Evolutionary conservation across 2,797 vertebrate genomes (phyloP), one percentile per base, ranked within the genome.

Genomic region (Apodemus agrarius): DNA sequence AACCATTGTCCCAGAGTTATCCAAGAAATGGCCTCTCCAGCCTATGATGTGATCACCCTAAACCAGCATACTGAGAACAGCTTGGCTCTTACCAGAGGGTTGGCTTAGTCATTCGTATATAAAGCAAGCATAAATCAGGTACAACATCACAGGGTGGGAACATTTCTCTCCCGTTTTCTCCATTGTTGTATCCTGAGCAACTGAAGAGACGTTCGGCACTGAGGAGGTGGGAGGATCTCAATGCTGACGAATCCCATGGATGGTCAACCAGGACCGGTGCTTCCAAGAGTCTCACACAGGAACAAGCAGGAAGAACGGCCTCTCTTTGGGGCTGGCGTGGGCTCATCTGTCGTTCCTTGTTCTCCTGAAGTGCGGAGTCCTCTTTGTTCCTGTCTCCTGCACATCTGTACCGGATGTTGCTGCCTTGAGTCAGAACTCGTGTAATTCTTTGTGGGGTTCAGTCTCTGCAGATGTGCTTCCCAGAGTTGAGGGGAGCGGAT

Each of bases 291-390:
- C 75, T 91, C 86, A 90, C 79, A 92, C 91, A 91, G 89, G 89
- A 89, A 29, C 65, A 79, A 91, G 34, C 94, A 78, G 78, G 65
- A 97, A 97, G 93, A 97, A 97, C 83, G 49, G 83, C 46, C 93
- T 93, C 52, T 96, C 80, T 97, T 43, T 67, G 49, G 59, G 76
- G 37, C 76, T 93, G 80, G 90, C 72, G 1, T 69, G 85, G 24
- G 17, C 65, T 93, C 59, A 59, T 91, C n/a, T n/a, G n/a, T 54
- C n/a, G 21, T 72, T 90, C 37, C 74, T 83, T 57, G 37, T 52
- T 87, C 86, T 93, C 43, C 9, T 2, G 13, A 54, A 21, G 43
- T 57, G 40, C 78, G 95, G 95, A 94, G 80, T 84, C 37, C 65
- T 91, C 93, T 97, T 97, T 96, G 96, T 97, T 93, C 84, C 89